Evolutionary conservation across 2,888 invertebrate species (phyloP), one percentile per base, ranked within the genome.

Genomic region (Agrilus cyanescens): DNA sequence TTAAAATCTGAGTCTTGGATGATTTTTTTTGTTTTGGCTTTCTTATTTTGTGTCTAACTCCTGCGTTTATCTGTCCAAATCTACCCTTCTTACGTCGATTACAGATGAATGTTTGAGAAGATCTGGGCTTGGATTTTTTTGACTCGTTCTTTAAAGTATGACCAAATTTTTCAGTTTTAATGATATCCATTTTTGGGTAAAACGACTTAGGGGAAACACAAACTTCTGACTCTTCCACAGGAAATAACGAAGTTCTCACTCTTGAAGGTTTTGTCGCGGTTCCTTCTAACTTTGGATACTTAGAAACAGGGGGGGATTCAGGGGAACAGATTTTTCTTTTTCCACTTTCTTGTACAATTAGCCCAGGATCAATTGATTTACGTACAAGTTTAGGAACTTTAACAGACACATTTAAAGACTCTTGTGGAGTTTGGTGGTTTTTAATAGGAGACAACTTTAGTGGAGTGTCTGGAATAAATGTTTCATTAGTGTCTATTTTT

Each of bases 1-100:
- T 61, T 10, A 57, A 45, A 10, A 58, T 37, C 12, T 51, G 48
- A 10, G 45, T 44, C 41, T 56, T 57, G 7, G 46, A 45, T 8
- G 50, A 35, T 45, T 58, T 58, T 40, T 69, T 68, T 1, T 66
- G 57, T 60, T 75, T 81, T 1, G 78, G 79, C 57, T 74, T 78
- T 37, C 70, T 69, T 40, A 82, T 78, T 46, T 70, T 75, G 54
- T 82, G 81, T 44, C 68, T 62, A 0, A 82, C 81, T 1, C 81
- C 81, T 45, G 71, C 66, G 56, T 82, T 81, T n/a, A 82, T 79
- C 57, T 75, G 73, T 0, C 78, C 78, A 8, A 69, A 53, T 42
- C 46, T 70, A 38, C 63, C 65, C 18, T 68, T 59, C 15, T 56
- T 66, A 59, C 37, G 61, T 54, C 1, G 66, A 57, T 38, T 64